phyloP scores from a whole-genome alignment of 2,113 vertebrate genomes.

The Petroica traversi region DNA sequence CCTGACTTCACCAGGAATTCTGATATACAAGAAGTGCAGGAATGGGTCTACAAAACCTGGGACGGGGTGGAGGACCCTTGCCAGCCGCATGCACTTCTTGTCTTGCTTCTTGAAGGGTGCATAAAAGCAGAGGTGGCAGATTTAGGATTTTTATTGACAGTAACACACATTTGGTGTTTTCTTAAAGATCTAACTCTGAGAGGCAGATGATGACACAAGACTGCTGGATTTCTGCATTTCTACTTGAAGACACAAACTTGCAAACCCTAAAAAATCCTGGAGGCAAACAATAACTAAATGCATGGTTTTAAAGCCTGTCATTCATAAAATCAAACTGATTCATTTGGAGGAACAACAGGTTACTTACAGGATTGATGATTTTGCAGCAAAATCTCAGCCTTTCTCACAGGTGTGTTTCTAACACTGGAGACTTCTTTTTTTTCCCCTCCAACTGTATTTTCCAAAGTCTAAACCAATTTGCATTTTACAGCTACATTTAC shows the following conservation, averaged over 20 bases:
- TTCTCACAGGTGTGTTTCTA: neutral
- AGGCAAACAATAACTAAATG: neutral
- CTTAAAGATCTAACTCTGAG: neutral
- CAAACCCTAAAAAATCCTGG: neutral
- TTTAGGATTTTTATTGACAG: constrained; percentile 13
- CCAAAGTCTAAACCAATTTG: neutral
- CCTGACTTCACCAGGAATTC: neutral
- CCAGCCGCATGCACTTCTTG: neutral
- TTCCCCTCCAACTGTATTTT: accelerated
- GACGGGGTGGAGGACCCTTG: neutral
- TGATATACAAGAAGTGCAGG: neutral
- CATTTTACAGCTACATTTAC: neutral
- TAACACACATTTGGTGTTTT: neutral
- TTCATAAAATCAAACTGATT: neutral
- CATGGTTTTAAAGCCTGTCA: neutral
- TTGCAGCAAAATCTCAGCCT: neutral
- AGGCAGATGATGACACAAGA: neutral
- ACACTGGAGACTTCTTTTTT: neutral
- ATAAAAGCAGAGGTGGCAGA: neutral
- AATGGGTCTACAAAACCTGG: accelerated
- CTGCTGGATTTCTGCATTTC: neutral
- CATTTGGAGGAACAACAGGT: neutral
- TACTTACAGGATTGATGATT: neutral
- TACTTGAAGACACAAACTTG: neutral
- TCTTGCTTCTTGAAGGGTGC: neutral